These are phyloP conservation scores for Gyps fulvus DNA, from an alignment of 2,113 vertebrate genomes.

Conservation along the genomic window DNA sequence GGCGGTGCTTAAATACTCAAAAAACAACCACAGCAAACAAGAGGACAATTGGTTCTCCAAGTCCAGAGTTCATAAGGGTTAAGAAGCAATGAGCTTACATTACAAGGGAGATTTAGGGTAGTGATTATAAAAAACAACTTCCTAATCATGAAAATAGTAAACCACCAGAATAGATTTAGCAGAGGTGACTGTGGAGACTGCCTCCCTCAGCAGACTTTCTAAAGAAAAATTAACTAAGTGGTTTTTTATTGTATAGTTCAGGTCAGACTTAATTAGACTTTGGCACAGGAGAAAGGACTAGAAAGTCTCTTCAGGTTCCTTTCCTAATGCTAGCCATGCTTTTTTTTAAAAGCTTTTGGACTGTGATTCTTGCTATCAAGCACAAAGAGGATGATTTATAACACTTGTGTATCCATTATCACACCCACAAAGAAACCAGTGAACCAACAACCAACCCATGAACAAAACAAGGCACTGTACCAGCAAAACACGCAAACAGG, in stretches of 20 bases:
- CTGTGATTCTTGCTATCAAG: background rate
- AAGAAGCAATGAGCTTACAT: background rate
- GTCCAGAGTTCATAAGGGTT: background rate
- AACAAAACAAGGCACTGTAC: background rate
- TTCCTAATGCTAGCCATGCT: background rate
- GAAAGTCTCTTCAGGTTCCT: background rate
- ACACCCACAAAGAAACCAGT: background rate
- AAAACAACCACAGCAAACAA: background rate
- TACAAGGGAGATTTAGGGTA: background rate
- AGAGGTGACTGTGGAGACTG: background rate
- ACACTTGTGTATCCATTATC: background rate
- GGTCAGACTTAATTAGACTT: background rate
- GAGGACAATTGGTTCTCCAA: background rate
- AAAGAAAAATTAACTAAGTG: background rate
- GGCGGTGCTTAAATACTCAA: background rate
- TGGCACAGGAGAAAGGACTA: background rate
- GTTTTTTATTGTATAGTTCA: background rate
- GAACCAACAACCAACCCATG: background rate
- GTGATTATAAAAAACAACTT: background rate
- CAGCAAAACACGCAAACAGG: fast-evolving
- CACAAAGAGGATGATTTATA: background rate
- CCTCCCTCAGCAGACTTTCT: background rate
- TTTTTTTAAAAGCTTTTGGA: background rate
- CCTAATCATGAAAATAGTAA: background rate
- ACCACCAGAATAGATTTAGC: background rate